Conservation (phyloP, 2,797 vertebrate genomes). For the Oreonectes daqikongensis region DNA sequence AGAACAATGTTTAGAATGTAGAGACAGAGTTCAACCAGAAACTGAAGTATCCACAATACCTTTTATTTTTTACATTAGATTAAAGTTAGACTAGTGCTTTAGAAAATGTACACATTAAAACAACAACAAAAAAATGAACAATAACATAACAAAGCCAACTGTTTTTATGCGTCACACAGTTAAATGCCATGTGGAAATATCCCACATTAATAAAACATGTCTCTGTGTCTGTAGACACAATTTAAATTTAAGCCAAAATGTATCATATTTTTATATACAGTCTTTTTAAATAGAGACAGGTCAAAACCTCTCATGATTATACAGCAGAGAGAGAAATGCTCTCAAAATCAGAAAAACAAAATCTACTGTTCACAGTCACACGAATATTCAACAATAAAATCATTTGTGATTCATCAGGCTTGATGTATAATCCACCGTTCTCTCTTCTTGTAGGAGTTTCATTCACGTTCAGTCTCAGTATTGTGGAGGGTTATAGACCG, state of each 20-base stretch:
- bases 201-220: not conserved
- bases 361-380: not conserved
- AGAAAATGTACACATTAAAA: constrained; percentile 35
- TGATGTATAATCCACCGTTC: not conserved
- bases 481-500: constrained; percentile 63
- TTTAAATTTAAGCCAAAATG: not conserved
- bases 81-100: constrained; percentile 31
- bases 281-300: constrained; percentile 5
- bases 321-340: constrained; percentile 41
- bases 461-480: constrained; percentile 10
- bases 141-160: not conserved
- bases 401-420: not conserved
- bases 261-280: constrained; percentile 10
- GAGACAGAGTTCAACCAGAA: not conserved
- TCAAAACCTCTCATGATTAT: constrained; percentile 22
- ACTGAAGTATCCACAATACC: not conserved
- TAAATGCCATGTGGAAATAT: constrained; percentile 20
- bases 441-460: no score
- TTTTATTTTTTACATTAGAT: constrained; percentile 54
- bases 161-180: no score
- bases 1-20: not conserved
- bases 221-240: not conserved
- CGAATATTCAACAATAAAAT: not conserved
- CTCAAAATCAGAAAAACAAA: not conserved
- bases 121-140: not conserved